Evolutionary conservation across 1,140 invertebrate genomes (phyloP), one percentile per base, ranked within the genome.

Genomic region (Cotesia glomerata): DNA sequence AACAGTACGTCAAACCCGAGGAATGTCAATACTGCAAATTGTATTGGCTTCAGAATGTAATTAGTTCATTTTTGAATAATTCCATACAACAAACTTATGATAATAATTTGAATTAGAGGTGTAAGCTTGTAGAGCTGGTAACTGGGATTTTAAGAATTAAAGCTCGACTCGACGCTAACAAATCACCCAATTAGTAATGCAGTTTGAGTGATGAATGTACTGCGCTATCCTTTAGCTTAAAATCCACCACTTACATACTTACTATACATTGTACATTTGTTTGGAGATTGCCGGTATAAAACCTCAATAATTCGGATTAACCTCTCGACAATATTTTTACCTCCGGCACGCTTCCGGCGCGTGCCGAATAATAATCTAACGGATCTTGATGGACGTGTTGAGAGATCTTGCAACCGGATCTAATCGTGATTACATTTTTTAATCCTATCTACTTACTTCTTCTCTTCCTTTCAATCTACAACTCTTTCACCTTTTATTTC

Each of bases 281-380:
- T 26, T 26, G 26, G 26, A 26, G 26, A 26, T 26, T 26, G 26
- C 26, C 3, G 1, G 26, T 26, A 26, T 26, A 26, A 26, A 26
- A 26, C 26, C 26, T 26, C 26, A 26, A 54, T 54, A 58, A 26
- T 58, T 18, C 3, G 56, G 59, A 62, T 62, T 62, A 62, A 62
- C 59, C 59, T 62, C 59, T 62, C 59, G 59, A 62, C 59, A 62
- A 35, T 36, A 26, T 62, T 62, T 65, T 35, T 18, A n/a, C 39
- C 16, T 36, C 65, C 26, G 51, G 51, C 65, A 52, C 49, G 49
- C 65, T 67, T 68, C n/a, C 36, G 45, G 71, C 71, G 63, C 71
- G 71, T 72, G 71, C 64, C 64, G 39, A 72, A 72, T 67, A 59
- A 72, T 72, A 72, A 72, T 72, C 52, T 59, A 58, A 69, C 56